Percentiles rank a stretch among this genome's conserved stretches.
phyloP scores from a whole-genome alignment of 1,140 invertebrate species.

The Palaemon carinicauda region DNA sequence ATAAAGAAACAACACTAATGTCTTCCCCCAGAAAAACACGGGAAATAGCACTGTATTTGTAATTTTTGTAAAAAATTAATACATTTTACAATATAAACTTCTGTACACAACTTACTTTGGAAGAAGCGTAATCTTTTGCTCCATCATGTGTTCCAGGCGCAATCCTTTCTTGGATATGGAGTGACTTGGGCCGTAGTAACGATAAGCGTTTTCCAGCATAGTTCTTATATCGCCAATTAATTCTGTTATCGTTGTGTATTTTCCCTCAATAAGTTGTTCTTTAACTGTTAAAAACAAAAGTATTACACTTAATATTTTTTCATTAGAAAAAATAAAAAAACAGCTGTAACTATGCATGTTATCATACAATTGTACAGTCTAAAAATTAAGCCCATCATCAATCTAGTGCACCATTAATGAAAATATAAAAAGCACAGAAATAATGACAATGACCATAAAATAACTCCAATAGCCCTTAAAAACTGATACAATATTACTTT shows the following conservation, averaged over 20 bases:
- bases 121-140: slow-evolving; percentile 67
- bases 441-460: too few species aligned
- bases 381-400: too few species aligned
- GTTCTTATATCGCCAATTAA: slow-evolving; percentile 68
- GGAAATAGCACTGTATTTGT: too few species aligned
- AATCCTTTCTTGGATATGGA: slow-evolving; percentile 66
- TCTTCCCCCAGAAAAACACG: too few species aligned
- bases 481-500: too few species aligned
- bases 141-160: slow-evolving; percentile 67
- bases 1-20: too few species aligned
- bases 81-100: background rate
- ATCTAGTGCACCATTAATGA: too few species aligned
- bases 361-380: too few species aligned
- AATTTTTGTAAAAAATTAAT: too few species aligned
- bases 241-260: slow-evolving; percentile 66
- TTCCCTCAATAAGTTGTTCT: slow-evolving; percentile 64
- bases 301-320: background rate
- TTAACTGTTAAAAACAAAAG: slow-evolving; percentile 63
- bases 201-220: slow-evolving; percentile 70
- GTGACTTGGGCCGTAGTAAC: slow-evolving; percentile 68
- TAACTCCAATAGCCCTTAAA: too few species aligned
- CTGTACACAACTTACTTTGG: slow-evolving; percentile 63
- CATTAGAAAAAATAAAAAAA: background rate
- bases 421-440: too few species aligned
- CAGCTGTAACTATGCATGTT: background rate